A percentile compares a stretch with the other conserved stretches of the same genome.
These are phyloP conservation scores for Heteractis magnifica DNA, from an alignment of 92 coral and sea anemone genomes.

Conservation along the genomic window DNA sequence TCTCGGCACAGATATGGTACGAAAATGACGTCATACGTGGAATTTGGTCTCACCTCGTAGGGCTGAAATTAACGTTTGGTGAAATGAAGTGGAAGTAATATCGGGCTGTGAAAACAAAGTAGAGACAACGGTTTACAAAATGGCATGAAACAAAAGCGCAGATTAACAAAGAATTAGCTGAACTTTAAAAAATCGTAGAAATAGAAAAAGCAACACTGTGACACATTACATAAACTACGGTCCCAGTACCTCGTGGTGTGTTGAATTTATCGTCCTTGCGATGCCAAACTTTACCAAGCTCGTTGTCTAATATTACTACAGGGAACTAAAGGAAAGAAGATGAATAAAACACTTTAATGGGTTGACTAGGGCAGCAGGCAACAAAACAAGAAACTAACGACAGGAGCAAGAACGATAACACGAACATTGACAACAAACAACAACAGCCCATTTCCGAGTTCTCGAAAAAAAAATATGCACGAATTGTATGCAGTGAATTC, in stretches of 20 bases:
- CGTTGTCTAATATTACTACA: constrained; percentile 56
- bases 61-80: constrained; percentile 59
- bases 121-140: too few relatives aligned
- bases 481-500: too few relatives aligned
- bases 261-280: constrained; percentile 69
- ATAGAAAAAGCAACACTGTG: not conserved
- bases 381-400: too few relatives aligned
- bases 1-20: not conserved
- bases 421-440: too few relatives aligned
- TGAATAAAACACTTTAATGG: not conserved
- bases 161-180: too few relatives aligned
- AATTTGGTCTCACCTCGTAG: constrained; percentile 59
- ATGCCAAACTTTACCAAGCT: constrained; percentile 79
- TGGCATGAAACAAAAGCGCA: too few relatives aligned
- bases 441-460: too few relatives aligned
- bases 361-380: too few relatives aligned
- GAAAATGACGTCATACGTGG: not conserved
- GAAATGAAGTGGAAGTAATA: constrained; percentile 73
- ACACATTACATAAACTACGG: too few relatives aligned
- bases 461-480: too few relatives aligned
- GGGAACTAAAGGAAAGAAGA: constrained; percentile 54
- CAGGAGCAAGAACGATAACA: too few relatives aligned
- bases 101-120: constrained; percentile 20
- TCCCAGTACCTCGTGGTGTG: constrained; percentile 68
- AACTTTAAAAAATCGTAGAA: not conserved